Base-by-base conservation (phyloP, 2,888 invertebrate species). In the Patella ulyssiponensis region DNA sequence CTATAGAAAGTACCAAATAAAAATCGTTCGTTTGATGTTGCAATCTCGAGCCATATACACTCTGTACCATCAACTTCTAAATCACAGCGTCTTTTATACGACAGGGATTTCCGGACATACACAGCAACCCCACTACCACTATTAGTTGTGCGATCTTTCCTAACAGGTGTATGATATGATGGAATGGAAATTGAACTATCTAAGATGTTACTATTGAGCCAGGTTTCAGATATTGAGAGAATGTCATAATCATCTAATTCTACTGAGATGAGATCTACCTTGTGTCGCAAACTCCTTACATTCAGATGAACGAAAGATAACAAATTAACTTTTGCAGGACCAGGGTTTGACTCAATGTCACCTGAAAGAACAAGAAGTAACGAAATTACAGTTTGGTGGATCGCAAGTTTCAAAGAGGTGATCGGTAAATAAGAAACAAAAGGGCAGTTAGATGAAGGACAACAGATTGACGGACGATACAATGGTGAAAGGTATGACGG, bases 281-380 rank as follows among this genome's bases (percentile, higher is more conserved):
- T 64, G n/a, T 64, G n/a, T 11, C n/a, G n/a, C 9, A 64, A 20
- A 64, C 64, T 64, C 64, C 64, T 64, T 64, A 64, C 64, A 64
- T 64, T 64, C 64, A 64, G 64, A 64, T 64, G 64, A n/a, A 64
- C 64, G n/a, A 64, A 20, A 20, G 64, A 64, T 64, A 64, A n/a
- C n/a, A 9, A 14, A 20, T 64, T 64, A 58, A n/a, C 15, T 58
- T 58, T 58, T 64, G 64, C 2, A 7, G 64, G 64, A 9, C 64
- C 64, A 20, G 64, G 64, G n/a, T 64, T 64, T 64, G 64, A 20
- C n/a, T 64, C 20, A 20, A 64, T n/a, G 64, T 64, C 64, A 64
- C 64, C 64, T 27, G 27, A 27, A 27, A 27, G 27, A 27, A 27
- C 3, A 27, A 27, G 27, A 27, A 27, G 27, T 3, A 27, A 27